Evolutionary conservation across 2,797 vertebrate species (phyloP), one percentile per base, ranked within the genome.

Genomic region (Argyrosomus regius): DNA sequence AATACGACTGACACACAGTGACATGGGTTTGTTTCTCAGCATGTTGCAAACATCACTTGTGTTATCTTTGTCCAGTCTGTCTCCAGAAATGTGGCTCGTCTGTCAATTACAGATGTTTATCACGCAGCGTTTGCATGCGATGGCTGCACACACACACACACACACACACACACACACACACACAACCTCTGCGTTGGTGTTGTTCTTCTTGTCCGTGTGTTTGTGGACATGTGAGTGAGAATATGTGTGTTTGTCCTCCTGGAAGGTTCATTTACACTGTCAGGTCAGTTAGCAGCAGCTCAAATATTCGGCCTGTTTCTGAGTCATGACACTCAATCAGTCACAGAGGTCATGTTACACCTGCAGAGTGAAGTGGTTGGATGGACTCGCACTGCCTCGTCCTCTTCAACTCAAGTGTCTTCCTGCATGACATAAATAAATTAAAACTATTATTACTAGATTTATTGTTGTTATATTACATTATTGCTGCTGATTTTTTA

Each of bases 31-130:
- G 26, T 59, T 70, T 62, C 14, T 0, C 67, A 62, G 22, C 11
- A 0, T 50, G 65, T 1, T 0, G 20, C 6, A 57, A 10, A 12
- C 20, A 28, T 66, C 68, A 7, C 48, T 56, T 5, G 31, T 35
- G 61, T 80, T 78, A 80, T 82, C 75, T 84, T 77, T 59, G 12
- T 66, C 43, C 22, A 18, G 9, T 14, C 64, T 54, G 69, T 74
- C 53, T 57, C 11, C 10, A 87, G 77, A 86, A 85, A 79, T 69
- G 79, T 70, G 41, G 72, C 69, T 67, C 56, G 84, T 78, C 60
- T 31, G 61, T 77, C 80, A 78, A 28, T 63, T 64, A 41, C 35
- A 76, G 79, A 91, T 87, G 67, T 63, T 81, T 56, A 86, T 90
- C 76, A 62, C 0, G 11, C 48, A 39, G 20, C 3, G 43, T 72